phyloP scores from a whole-genome alignment of 2,797 vertebrate genomes.

The Podarcis lilfordi region DNA sequence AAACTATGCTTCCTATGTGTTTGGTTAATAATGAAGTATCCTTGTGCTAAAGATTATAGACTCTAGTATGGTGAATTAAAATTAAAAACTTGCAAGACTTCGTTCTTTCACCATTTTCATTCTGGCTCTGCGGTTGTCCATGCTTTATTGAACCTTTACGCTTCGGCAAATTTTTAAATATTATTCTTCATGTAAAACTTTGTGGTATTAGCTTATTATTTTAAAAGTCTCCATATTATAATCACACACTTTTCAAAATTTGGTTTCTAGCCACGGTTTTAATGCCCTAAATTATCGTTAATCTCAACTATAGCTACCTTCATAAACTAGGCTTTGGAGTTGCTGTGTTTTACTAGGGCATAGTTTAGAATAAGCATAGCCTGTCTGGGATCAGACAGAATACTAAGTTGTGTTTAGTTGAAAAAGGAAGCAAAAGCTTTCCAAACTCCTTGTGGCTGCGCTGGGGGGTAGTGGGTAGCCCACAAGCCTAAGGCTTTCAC shows the following conservation, averaged over 20 bases:
- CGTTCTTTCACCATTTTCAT: background rate
- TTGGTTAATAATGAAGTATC: conserved; percentile 1
- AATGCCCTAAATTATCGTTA: background rate
- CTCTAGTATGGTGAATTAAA: background rate
- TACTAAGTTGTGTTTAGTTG: background rate
- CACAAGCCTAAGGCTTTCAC: background rate
- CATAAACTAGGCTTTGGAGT: background rate
- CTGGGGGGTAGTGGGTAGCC: no score
- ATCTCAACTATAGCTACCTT: no score
- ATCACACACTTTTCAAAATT: background rate
- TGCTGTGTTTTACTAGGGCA: no score
- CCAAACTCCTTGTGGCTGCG: background rate
- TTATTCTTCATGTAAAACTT: background rate
- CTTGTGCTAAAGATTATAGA: background rate
- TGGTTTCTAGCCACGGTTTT: background rate
- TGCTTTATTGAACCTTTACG: background rate
- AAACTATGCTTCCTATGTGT: conserved; percentile 21
- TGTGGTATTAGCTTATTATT: background rate
- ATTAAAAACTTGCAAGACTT: background rate
- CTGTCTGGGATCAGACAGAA: background rate
- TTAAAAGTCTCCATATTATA: background rate
- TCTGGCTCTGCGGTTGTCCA: background rate
- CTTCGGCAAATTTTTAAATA: background rate
- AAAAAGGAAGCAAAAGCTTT: background rate
- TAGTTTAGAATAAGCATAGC: no score